Evolutionary conservation across 2,888 invertebrate species (phyloP).

Genomic region (Hirtodrosophila duncani): DNA sequence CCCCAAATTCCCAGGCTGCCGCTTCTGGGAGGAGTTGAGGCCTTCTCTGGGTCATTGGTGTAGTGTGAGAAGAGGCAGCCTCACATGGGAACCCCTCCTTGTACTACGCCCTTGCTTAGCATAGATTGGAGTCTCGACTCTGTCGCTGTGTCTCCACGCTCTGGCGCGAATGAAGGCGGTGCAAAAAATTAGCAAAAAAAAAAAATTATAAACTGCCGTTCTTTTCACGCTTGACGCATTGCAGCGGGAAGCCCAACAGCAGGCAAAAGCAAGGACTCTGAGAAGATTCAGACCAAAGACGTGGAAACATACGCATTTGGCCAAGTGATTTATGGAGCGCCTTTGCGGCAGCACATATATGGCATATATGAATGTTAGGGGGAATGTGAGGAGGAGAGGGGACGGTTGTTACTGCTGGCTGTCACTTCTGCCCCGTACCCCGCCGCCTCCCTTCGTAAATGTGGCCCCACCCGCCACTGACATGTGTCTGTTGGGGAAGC

Average conservation of each 20-base stretch:
- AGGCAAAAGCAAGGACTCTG: conserved; percentile 7
- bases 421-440: neutral
- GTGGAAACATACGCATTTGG: conserved; percentile 39
- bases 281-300: conserved; percentile 14
- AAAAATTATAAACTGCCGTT: conserved; percentile 51
- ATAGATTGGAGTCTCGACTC: too few relatives aligned
- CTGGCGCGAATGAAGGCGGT: conserved; percentile 48
- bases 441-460: conserved; percentile 9
- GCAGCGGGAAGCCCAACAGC: conserved; percentile 2
- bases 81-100: too few relatives aligned
- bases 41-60: too few relatives aligned
- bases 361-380: conserved; percentile 55
- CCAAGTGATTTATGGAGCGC: conserved; percentile 69
- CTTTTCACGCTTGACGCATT: conserved; percentile 45
- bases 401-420: neutral
- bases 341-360: conserved; percentile 42
- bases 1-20: too few relatives aligned
- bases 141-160: conserved; percentile 53
- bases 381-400: too few relatives aligned
- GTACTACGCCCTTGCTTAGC: too few relatives aligned
- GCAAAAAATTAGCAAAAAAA: conserved; percentile 19
- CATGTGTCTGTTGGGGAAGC: conserved; percentile 64
- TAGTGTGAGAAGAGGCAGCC: too few relatives aligned
- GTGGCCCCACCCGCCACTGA: conserved; percentile 36
- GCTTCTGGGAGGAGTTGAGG: too few relatives aligned